phyloP scores from a whole-genome alignment of 2,888 invertebrate genomes.

The Eupithecia dodoneata region DNA sequence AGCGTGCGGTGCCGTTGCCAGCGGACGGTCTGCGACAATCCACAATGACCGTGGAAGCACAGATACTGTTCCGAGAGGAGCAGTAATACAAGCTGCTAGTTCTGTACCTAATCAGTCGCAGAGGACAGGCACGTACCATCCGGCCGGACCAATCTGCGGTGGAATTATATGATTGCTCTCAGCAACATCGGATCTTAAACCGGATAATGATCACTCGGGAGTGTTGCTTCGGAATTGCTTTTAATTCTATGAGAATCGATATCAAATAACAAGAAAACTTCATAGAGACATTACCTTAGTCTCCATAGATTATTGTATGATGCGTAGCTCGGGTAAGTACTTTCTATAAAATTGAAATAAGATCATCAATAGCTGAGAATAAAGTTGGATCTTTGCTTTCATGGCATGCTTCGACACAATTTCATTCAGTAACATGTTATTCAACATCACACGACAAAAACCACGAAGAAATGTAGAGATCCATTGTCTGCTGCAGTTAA shows the following conservation, averaged over 20 bases:
- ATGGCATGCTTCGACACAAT: not conserved
- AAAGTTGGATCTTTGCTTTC: not conserved
- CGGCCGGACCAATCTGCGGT: conserved; percentile 14
- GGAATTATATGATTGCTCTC: conserved; percentile 23
- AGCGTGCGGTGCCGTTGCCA: conserved; percentile 36
- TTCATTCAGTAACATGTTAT: conserved; percentile 5
- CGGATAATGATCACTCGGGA: not conserved
- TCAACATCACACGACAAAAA: conserved; percentile 14
- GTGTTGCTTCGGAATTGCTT: conserved; percentile 1
- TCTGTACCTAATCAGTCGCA: not conserved
- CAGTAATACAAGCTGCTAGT: conserved; percentile 6
- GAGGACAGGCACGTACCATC: conserved; percentile 19
- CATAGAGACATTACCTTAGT: not conserved
- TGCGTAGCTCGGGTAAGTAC: not conserved
- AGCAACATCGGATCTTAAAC: not conserved
- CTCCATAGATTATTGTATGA: no score
- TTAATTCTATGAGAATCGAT: not conserved
- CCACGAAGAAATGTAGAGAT: conserved; percentile 14
- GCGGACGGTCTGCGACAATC: conserved; percentile 22
- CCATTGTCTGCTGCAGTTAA: conserved; percentile 38
- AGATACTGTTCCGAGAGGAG: not conserved
- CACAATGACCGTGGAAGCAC: conserved; percentile 4
- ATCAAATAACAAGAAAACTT: not conserved
- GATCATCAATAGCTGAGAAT: not conserved
- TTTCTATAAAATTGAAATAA: not conserved